These are phyloP conservation scores for Amyelois transitella DNA, from an alignment of 1,140 invertebrate genomes.

Conservation along the genomic window DNA sequence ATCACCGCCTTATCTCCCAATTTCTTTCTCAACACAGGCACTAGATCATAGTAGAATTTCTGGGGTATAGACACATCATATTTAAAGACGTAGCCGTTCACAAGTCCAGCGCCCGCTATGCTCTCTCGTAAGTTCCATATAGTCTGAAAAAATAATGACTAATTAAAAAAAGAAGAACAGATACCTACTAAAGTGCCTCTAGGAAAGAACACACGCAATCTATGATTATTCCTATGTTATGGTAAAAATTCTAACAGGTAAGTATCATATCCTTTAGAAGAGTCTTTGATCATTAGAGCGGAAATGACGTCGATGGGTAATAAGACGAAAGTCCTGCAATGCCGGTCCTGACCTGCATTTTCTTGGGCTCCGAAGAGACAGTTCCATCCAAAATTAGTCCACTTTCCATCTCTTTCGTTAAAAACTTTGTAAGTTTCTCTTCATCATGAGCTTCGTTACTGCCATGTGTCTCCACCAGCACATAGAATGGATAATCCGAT, in stretches of 20 bases:
- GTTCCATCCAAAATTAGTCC: slow-evolving; percentile 89
- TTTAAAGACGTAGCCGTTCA: slow-evolving; percentile 94
- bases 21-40: slow-evolving; percentile 81
- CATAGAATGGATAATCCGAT: slow-evolving; percentile 87
- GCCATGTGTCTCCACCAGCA: slow-evolving; percentile 93
- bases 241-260: too few species aligned
- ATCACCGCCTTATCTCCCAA: slow-evolving; percentile 76
- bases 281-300: too few species aligned
- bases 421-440: slow-evolving; percentile 88
- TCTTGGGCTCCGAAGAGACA: slow-evolving; percentile 84
- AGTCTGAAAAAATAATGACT: slow-evolving; percentile 76
- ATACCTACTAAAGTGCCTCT: too few species aligned
- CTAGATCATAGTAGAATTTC: slow-evolving; percentile 88
- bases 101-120: slow-evolving; percentile 85
- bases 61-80: slow-evolving; percentile 96
- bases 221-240: too few species aligned
- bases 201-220: too few species aligned
- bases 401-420: slow-evolving; percentile 82
- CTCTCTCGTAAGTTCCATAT: slow-evolving; percentile 92
- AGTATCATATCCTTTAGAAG: too few species aligned
- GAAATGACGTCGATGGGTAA: background rate
- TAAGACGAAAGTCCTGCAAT: background rate
- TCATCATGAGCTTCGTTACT: slow-evolving; percentile 88
- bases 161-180: too few species aligned
- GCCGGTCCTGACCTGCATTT: slow-evolving; percentile 78